These are phyloP conservation scores for Amaurobius ferox DNA, from an alignment of 2,888 invertebrate species.

Conservation along the genomic window DNA sequence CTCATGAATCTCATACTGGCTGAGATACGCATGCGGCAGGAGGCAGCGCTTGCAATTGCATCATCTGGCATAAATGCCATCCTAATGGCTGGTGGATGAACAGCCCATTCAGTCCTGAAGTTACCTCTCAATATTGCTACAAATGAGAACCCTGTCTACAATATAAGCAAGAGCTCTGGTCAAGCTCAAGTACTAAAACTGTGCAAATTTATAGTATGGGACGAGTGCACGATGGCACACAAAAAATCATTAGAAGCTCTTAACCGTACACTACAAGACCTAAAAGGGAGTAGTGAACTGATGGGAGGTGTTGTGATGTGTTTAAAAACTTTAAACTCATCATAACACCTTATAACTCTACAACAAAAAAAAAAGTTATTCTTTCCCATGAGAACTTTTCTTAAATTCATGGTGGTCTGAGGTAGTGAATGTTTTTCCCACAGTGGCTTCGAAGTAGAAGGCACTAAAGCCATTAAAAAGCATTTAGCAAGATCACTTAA, in stretches of 20 bases:
- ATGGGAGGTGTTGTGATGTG: too few species aligned
- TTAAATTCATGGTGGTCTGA: too few species aligned
- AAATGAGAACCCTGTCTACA: slow-evolving; percentile 76
- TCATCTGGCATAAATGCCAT: slow-evolving; percentile 20
- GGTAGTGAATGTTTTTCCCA: too few species aligned
- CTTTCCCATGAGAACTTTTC: too few species aligned
- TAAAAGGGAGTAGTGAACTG: not conserved
- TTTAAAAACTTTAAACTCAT: too few species aligned
- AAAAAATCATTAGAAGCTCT: slow-evolving; percentile 32
- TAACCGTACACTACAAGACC: not conserved
- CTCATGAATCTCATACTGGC: not conserved
- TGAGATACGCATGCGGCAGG: not conserved
- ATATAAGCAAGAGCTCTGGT: slow-evolving; percentile 74
- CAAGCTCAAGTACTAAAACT: slow-evolving; percentile 6
- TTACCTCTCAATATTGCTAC: slow-evolving; percentile 60
- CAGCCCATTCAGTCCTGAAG: slow-evolving; percentile 40
- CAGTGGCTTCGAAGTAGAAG: too few species aligned
- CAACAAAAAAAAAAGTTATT: too few species aligned
- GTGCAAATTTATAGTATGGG: slow-evolving; percentile 19
- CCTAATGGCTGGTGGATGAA: not conserved
- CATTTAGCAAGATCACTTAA: too few species aligned
- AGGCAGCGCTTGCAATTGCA: slow-evolving; percentile 75
- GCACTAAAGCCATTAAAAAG: too few species aligned
- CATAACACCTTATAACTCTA: too few species aligned
- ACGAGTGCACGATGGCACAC: slow-evolving; percentile 30